Percentiles rank a stretch among this genome's conserved stretches.
These are phyloP conservation scores for Myiothlypis chrysogaster DNA, from an alignment of 2,797 vertebrate genomes.

Conservation along the genomic window DNA sequence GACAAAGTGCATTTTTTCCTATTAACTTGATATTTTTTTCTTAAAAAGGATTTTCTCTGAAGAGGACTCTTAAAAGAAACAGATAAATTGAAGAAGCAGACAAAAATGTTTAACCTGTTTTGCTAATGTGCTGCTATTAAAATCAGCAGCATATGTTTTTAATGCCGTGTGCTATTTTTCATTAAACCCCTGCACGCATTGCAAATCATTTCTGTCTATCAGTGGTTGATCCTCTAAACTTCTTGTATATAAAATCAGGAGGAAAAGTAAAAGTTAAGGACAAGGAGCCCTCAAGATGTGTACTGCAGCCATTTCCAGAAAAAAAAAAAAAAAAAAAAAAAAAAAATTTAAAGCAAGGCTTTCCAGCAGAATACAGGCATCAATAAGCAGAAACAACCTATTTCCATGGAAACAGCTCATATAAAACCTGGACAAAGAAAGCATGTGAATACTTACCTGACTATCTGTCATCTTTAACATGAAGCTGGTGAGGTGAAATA, in stretches of 20 bases:
- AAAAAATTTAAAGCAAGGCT: neutral
- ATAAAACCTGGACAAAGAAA: neutral
- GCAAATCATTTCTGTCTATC: neutral
- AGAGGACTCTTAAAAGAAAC: neutral
- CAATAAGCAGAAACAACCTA: constrained; percentile 20
- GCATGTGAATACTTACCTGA: neutral
- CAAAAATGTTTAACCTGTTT: neutral
- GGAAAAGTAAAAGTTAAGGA: neutral
- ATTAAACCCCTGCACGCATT: neutral
- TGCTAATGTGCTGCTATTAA: neutral
- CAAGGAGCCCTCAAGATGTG: neutral
- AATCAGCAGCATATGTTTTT: neutral
- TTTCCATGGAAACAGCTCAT: constrained; percentile 35
- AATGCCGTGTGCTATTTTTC: neutral
- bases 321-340: neutral
- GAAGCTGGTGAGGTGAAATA: neutral
- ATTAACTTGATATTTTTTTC: neutral
- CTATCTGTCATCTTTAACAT: neutral
- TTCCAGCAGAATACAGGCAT: neutral
- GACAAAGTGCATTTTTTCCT: neutral
- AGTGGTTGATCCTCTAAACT: neutral
- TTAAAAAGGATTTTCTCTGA: neutral
- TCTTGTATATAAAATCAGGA: neutral
- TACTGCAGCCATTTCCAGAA: neutral
- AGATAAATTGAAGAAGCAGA: neutral